Evolutionary conservation across 2,888 invertebrate genomes (phyloP).

Genomic region (Eupelmus urozonus): DNA sequence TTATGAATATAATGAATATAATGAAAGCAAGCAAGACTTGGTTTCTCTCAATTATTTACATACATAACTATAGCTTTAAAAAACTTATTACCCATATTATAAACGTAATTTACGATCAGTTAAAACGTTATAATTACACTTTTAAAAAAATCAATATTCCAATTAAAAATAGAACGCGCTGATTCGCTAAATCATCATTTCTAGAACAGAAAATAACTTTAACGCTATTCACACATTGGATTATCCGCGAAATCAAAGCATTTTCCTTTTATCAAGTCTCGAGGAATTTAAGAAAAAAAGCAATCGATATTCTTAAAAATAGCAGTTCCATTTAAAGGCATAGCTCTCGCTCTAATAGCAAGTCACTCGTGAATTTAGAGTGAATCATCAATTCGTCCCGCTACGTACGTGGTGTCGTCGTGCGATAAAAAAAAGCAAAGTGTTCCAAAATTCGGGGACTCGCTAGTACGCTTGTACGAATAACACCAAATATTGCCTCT

Average conservation of each 20-base stretch:
- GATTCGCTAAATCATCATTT: no score
- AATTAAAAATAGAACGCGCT: no score
- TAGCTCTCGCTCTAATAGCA: constrained; percentile 31
- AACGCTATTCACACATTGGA: not conserved
- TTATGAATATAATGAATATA: constrained; percentile 10
- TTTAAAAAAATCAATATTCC: no score
- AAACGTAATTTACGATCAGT: no score
- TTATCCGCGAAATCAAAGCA: constrained; percentile 14
- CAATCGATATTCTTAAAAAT: constrained; percentile 43
- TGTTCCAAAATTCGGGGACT: constrained; percentile 20
- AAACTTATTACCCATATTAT: no score
- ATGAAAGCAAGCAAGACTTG: not conserved
- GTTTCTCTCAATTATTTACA: no score
- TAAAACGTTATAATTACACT: no score
- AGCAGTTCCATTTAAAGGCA: constrained; percentile 39
- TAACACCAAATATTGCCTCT: constrained; percentile 42
- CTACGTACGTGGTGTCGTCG: constrained; percentile 2
- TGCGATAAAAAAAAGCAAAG: constrained; percentile 10
- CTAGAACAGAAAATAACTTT: constrained; percentile 22
- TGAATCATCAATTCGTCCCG: constrained; percentile 48
- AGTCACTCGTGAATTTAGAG: constrained; percentile 43
- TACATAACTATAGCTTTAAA: no score
- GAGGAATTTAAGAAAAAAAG: constrained; percentile 26
- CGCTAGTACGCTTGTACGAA: not conserved
- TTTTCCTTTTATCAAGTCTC: constrained; percentile 1